Conservation (phyloP, 2,888 invertebrate genomes). For the Eulithis prunata region DNA sequence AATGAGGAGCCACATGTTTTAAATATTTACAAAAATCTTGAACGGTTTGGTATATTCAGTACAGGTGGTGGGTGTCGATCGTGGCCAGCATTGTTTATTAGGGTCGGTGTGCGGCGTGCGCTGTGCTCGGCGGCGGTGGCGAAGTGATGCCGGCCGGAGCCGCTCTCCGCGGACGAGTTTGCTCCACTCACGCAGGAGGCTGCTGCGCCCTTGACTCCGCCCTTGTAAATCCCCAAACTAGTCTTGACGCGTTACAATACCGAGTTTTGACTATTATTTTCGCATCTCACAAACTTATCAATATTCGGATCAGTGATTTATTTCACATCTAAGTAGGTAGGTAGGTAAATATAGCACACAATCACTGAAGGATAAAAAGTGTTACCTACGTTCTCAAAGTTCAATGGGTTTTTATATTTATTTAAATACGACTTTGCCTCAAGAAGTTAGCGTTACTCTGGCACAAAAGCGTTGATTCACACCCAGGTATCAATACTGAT, state of each 20-base stretch:
- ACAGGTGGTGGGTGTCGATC: constrained; percentile 69
- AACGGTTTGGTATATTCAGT: constrained; percentile 54
- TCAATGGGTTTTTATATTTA: neutral
- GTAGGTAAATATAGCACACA: neutral
- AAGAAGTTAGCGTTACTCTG: constrained; percentile 34
- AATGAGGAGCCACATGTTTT: constrained; percentile 62
- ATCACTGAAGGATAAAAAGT: neutral
- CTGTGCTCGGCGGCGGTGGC: constrained; percentile 58
- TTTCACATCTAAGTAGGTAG: neutral
- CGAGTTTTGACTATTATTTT: constrained; percentile 14
- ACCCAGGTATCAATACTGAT: constrained; percentile 54
- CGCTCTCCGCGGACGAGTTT: constrained; percentile 42
- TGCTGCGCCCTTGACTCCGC: constrained; percentile 69
- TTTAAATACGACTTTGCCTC: constrained; percentile 4
- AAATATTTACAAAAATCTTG: constrained; percentile 38
- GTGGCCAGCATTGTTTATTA: constrained; percentile 68
- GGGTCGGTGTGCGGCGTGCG: constrained; percentile 56
- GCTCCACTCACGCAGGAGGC: constrained; percentile 58
- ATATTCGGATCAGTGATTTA: constrained; percentile 3
- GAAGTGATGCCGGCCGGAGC: constrained; percentile 53
- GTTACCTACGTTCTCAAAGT: neutral
- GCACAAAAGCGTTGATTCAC: constrained; percentile 64
- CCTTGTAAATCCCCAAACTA: constrained; percentile 30
- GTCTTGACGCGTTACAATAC: constrained; percentile 22
- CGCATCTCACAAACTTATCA: constrained; percentile 4